Percentiles rank a stretch among this genome's conserved stretches.
These are phyloP conservation scores for Acanthacorydalis orientalis DNA, from an alignment of 2,888 invertebrate genomes.

Conservation along the genomic window DNA sequence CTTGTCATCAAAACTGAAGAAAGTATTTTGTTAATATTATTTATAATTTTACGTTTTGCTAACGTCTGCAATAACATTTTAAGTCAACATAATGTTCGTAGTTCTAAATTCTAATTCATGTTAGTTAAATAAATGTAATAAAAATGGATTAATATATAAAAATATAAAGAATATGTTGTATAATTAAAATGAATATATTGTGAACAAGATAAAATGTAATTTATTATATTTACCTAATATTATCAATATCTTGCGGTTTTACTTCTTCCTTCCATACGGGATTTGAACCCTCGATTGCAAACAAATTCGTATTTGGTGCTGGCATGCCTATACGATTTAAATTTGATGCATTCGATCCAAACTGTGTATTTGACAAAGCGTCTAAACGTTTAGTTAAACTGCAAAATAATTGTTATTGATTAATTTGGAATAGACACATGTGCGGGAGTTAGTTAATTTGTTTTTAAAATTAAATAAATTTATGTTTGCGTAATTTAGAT, in stretches of 20 bases:
- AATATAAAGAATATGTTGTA: neutral
- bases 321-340: slow-evolving; percentile 34
- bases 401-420: slow-evolving; percentile 8
- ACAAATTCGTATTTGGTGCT: slow-evolving; percentile 51
- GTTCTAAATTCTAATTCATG: too few relatives aligned
- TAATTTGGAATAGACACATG: neutral
- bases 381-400: slow-evolving; percentile 42
- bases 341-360: slow-evolving; percentile 44
- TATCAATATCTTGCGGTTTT: slow-evolving; percentile 33
- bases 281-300: slow-evolving; percentile 52
- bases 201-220: too few relatives aligned
- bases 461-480: neutral
- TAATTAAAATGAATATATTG: neutral
- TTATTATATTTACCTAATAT: slow-evolving; percentile 26
- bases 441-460: neutral
- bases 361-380: slow-evolving; percentile 43
- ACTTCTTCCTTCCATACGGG: slow-evolving; percentile 44
- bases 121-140: too few relatives aligned
- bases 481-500: neutral
- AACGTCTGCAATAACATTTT: too few relatives aligned
- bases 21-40: too few relatives aligned
- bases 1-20: too few relatives aligned
- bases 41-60: too few relatives aligned
- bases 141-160: slow-evolving; percentile 7
- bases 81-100: too few relatives aligned